Base-by-base conservation (phyloP, 2,113 vertebrate species). In the Campylomormyrus tamandua region DNA sequence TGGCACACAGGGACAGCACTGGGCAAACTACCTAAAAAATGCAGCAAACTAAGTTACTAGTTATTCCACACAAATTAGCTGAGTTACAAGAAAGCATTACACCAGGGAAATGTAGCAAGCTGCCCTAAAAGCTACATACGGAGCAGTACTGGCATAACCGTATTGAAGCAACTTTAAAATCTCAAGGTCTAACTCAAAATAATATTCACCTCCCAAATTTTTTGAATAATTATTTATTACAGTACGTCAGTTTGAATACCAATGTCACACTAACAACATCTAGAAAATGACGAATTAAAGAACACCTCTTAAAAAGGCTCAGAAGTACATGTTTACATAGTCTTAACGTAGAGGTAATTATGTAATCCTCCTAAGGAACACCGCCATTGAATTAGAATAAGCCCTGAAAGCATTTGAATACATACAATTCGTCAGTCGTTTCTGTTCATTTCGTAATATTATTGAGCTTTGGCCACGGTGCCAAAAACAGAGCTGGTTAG, bases 1-100 rank as follows among this genome's bases (percentile, higher is more conserved):
- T 93, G 93, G 92, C 92, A 94, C 91, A 94, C 91, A 94, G 92
- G 90, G n/a, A 70, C n/a, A 70, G 62, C 4, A 3, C 62, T 13
- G 62, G n/a, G 27, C n/a, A 31, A 70, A 31, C 27, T 27, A 27
- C 8, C 6, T n/a, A 62, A 62, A 62, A 62, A 9, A 62, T n/a
- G 62, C 11, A 66, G n/a, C 62, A 0, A 66, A n/a, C 9, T 27
- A 10, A 66, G n/a, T 9, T 27, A 66, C 62, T 27, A 13, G n/a
- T 27, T 66, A 66, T 66, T 66, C 62, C 58, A 62, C 21, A 27
- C 52, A 62, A 62, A 62, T 62, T 21, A 24, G 19, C 21, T n/a
- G 7, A n/a, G 24, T 62, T 62, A 62, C 56, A 9, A 2, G 56
- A n/a, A 62, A n/a, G 24, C 7, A n/a, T 8, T 62, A n/a, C 56